These are phyloP conservation scores for Leptogaster cylindrica DNA, from an alignment of 2,888 invertebrate genomes.

Conservation along the genomic window DNA sequence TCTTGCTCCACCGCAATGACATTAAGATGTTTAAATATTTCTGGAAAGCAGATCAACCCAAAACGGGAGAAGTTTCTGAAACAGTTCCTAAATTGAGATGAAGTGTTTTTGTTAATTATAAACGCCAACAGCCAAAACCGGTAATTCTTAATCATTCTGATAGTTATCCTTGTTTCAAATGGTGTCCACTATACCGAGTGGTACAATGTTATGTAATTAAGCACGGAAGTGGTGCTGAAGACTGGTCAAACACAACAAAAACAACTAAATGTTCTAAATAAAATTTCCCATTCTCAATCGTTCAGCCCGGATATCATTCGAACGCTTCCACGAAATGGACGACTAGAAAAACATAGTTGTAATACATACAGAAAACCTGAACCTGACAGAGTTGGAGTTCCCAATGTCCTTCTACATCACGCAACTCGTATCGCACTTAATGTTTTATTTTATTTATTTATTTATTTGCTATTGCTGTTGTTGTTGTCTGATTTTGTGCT, in stretches of 20 bases:
- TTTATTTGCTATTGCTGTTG: no score
- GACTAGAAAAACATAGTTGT: background rate
- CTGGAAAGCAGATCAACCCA: background rate
- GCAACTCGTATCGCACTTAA: background rate
- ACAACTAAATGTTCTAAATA: conserved; percentile 11
- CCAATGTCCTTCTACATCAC: conserved; percentile 33
- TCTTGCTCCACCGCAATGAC: background rate
- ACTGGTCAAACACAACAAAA: background rate
- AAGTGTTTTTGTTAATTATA: conserved; percentile 1
- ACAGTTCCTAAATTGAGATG: conserved; percentile 1
- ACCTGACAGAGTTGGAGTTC: conserved; percentile 25
- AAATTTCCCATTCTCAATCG: background rate
- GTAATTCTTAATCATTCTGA: background rate
- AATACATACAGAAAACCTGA: conserved; percentile 36
- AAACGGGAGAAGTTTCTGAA: background rate
- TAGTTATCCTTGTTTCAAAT: background rate
- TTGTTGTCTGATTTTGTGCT: no score
- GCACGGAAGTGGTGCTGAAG: background rate
- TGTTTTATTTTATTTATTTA: background rate
- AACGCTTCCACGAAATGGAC: conserved; percentile 9
- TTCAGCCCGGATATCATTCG: background rate
- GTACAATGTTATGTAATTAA: background rate
- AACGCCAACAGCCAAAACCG: background rate
- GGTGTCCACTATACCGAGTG: background rate
- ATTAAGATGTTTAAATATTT: conserved; percentile 13